These are phyloP conservation scores for Antitype chi DNA, from an alignment of 2,888 invertebrate species.

Conservation along the genomic window DNA sequence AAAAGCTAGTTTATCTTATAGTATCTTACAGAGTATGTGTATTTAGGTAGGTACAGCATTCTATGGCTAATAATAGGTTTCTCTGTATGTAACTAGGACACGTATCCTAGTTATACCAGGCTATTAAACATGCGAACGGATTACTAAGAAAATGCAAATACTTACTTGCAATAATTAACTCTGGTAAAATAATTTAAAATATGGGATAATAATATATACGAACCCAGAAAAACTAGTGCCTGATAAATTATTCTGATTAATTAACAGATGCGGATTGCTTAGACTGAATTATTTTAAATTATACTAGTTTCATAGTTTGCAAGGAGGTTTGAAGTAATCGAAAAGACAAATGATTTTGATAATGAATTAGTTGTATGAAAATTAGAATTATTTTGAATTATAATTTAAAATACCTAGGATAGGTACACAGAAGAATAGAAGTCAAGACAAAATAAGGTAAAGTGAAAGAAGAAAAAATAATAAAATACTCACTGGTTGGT, in stretches of 20 bases:
- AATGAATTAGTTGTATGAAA: not conserved
- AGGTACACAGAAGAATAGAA: not conserved
- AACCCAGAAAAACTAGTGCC: not conserved
- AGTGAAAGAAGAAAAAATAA: not conserved
- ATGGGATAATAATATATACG: not conserved
- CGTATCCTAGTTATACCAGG: no score
- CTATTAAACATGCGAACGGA: no score
- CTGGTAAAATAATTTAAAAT: not conserved
- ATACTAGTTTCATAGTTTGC: not conserved
- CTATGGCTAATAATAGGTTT: no score
- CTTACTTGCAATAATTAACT: not conserved
- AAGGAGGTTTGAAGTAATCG: not conserved
- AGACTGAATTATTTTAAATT: not conserved
- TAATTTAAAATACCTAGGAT: no score
- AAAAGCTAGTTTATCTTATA: no score
- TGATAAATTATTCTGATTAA: not conserved
- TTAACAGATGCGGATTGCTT: no score
- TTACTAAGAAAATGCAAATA: no score
- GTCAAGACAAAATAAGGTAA: not conserved
- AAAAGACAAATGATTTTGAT: not conserved
- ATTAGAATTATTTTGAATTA: not conserved
- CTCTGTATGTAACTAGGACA: no score
- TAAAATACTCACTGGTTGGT: slow-evolving; percentile 82
- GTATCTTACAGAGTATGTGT: no score
- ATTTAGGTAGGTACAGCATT: no score